phyloP scores from a whole-genome alignment of 2,797 vertebrate species.

The Gallinago stenura region DNA sequence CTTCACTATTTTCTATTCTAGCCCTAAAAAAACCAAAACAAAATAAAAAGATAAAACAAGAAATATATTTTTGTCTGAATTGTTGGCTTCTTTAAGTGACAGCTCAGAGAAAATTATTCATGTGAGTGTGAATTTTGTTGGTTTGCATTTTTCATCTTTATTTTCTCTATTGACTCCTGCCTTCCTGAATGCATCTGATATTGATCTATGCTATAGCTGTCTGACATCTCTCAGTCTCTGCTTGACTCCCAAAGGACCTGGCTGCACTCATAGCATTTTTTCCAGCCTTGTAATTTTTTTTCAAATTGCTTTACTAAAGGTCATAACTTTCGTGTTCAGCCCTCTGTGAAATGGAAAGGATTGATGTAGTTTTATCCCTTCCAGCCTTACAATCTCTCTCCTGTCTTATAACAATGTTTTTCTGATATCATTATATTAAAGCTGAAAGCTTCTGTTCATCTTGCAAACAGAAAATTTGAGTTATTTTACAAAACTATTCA shows the following conservation, averaged over 20 bases:
- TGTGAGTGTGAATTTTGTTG: not conserved
- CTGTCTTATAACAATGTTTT: not conserved
- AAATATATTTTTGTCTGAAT: not conserved
- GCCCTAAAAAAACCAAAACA: accelerated
- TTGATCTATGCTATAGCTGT: not conserved
- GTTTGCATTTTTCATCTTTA: not conserved
- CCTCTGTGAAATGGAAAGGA: not conserved
- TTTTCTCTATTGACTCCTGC: not conserved
- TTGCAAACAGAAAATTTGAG: not conserved
- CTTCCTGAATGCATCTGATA: not conserved
- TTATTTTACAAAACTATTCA: not conserved
- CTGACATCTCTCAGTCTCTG: not conserved
- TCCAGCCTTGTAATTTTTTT: not conserved
- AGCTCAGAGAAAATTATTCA: not conserved
- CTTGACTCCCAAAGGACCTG: not conserved
- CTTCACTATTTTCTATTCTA: not conserved
- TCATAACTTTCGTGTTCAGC: not conserved
- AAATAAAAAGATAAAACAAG: not conserved
- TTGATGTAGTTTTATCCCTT: not conserved
- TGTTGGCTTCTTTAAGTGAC: not conserved
- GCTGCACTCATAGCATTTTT: not conserved
- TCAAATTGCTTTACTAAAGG: not conserved
- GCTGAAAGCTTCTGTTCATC: not conserved
- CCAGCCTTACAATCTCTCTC: not conserved
- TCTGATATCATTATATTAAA: not conserved